A percentile compares a stretch with the other conserved stretches of the same genome.
Evolutionary conservation across 2,888 invertebrate genomes (phyloP).

Genomic region (Coenonympha glycerion): DNA sequence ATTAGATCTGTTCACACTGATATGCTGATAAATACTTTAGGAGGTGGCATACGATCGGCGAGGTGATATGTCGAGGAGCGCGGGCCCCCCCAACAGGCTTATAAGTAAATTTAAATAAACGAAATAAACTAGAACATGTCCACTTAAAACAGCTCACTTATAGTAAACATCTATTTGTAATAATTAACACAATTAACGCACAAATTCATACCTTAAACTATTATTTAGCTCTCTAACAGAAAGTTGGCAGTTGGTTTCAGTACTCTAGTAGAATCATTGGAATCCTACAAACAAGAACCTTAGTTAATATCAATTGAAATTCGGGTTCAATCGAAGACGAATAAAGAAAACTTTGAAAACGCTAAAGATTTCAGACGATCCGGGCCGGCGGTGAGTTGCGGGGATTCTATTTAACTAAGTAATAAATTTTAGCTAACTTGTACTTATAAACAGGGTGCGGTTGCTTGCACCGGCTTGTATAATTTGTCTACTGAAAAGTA

Average conservation of each 20-base stretch:
- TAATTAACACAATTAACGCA: constrained; percentile 69
- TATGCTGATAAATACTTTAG: constrained; percentile 50
- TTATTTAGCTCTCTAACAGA: constrained; percentile 52
- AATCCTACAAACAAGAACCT: constrained; percentile 47
- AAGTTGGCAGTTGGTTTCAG: constrained; percentile 72
- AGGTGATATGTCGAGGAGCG: constrained; percentile 55
- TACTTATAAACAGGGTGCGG: constrained; percentile 30
- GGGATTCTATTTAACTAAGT: not conserved
- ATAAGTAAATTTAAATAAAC: constrained; percentile 65
- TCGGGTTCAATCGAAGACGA: constrained; percentile 47
- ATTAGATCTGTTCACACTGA: constrained; percentile 32
- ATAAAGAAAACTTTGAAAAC: constrained; percentile 22
- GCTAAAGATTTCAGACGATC: constrained; percentile 22
- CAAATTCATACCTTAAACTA: constrained; percentile 55
- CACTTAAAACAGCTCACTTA: constrained; percentile 65
- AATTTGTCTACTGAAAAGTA: constrained; percentile 10
- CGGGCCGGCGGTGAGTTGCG: constrained; percentile 2
- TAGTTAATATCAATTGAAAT: constrained; percentile 63
- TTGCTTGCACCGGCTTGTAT: not conserved
- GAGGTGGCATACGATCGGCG: constrained; percentile 25
- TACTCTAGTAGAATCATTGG: constrained; percentile 47
- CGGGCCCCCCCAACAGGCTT: constrained; percentile 59
- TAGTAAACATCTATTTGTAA: constrained; percentile 54
- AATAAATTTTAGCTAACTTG: constrained; percentile 25
- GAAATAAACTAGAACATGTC: constrained; percentile 67